Evolutionary conservation across 2,113 vertebrate genomes (phyloP), one percentile per base, ranked within the genome.

Genomic region (Heterochromis multidens): DNA sequence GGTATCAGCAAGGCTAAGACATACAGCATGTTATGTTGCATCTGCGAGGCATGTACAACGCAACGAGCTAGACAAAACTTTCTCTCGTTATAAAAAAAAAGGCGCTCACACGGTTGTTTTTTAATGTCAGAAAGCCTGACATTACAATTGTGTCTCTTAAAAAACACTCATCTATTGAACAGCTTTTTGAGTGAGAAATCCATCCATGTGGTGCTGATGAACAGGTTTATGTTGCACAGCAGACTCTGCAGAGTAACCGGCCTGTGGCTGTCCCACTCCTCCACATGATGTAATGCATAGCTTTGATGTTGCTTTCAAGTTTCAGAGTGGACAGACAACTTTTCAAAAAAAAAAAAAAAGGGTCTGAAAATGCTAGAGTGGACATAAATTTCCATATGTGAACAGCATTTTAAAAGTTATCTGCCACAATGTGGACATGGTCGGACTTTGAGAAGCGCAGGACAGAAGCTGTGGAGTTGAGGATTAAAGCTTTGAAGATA

Each of bases 401-500:
- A 85, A 83, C 70, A 72, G 40, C 84, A 54, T 85, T 89, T 92
- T 87, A 23, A 80, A 76, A 27, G 74, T 61, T 76, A 90, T 90
- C 90, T 57, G 72, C 89, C 29, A 67, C 29, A 58, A 59, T 56
- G 1, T 25, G 84, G 82, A 81, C 88, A 89, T 59, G 92, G 85
- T 82, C 70, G 17, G 81, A 82, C 43, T 72, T 72, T 40, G 86
- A 86, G 77, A 85, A 52, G 72, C 78, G 81, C 88, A 74, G 88
- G 83, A 78, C 70, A 61, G 82, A 85, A 54, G 46, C 52, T 23
- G 79, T 70, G 59, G 86, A 87, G 89, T 88, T 82, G 82, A 87
- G 90, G 92, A 93, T 93, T 89, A 94, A 84, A 46, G 87, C 84
- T 83, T 86, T 80, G 76, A 72, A 92, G 91, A 91, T 90, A 90